Percentiles rank a stretch among this genome's conserved stretches.
Conservation (phyloP, 2,113 vertebrate genomes). For the Urocolius indicus region DNA sequence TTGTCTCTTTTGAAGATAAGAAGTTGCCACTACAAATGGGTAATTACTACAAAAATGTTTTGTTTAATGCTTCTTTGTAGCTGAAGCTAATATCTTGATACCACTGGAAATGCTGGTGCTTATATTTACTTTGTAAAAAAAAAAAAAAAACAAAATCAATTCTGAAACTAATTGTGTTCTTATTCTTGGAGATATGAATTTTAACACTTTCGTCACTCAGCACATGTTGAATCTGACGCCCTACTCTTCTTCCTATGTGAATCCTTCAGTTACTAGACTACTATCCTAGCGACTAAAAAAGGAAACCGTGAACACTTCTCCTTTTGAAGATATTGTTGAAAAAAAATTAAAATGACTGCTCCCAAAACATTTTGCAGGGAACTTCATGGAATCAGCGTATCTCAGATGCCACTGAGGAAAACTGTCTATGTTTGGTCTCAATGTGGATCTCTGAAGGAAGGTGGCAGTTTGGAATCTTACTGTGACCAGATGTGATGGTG, state of each 20-base stretch:
- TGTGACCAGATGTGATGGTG: neutral
- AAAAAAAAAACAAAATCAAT: no score
- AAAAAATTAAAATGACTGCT: fast-evolving
- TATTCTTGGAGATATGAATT: neutral
- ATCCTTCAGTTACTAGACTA: neutral
- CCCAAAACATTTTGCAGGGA: neutral
- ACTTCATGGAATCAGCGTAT: fast-evolving
- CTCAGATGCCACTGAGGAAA: neutral
- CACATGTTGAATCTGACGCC: neutral
- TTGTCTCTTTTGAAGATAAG: neutral
- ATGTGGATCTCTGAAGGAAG: neutral
- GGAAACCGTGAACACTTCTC: fast-evolving
- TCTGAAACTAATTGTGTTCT: neutral
- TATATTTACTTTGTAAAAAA: neutral
- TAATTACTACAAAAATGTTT: neutral
- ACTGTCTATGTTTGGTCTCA: neutral
- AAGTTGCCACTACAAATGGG: neutral
- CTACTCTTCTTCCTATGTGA: neutral
- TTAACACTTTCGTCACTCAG: neutral
- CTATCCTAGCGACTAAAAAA: neutral
- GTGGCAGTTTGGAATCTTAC: neutral
- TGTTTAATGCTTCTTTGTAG: neutral
- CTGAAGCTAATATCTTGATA: neutral
- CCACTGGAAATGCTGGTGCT: neutral
- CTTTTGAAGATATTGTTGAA: neutral